Base-by-base conservation (phyloP, 2,888 invertebrate species). In the Eurytoma adleriae region DNA sequence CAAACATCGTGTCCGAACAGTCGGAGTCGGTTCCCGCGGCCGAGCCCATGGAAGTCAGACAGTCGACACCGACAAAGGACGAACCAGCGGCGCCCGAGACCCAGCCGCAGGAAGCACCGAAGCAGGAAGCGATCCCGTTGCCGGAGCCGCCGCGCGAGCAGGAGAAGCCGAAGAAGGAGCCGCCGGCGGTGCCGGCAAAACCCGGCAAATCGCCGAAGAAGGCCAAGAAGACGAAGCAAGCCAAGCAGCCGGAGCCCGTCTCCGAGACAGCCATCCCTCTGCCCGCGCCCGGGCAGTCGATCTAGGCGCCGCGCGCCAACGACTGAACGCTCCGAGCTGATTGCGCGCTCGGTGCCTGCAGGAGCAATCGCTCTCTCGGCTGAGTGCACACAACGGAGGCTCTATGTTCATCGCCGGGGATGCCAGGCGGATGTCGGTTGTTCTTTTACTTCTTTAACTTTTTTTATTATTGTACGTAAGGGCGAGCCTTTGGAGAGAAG, bases 261-360 rank as follows among this genome's bases (percentile, higher is more conserved):
- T 88, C 88, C 27, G 87, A 87, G 7, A 85, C 86, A 72, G 85
- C 90, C 61, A 90, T 90, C 84, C 90, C 90, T 71, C 83, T 90
- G 75, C 90, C 90, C 66, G 85, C 88, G 3, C 88, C 90, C 54
- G 83, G 71, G 3, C 74, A 82, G 13, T 56, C 67, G 13, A 80
- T 66, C 18, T 76, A 78, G 79, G 57, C 16, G 30, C 16, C 64
- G 7, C 7, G n/a, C 16, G 18, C 24, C 24, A 24, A 64, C 24
- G 61, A n/a, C 61, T 40, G 40, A 40, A 40, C 40, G 40, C 40
- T 1, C 40, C 10, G 10, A 7, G 40, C 10, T 40, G 24, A 24
- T 24, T 24, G 24, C 24, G 24, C 24, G 24, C 24, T 24, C 24
- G 24, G 40, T 40, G 40, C 10, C 40, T 40, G 40, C 40, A 40